Evolutionary conservation across 2,888 invertebrate genomes (phyloP), one percentile per base, ranked within the genome.

Genomic region (Papilio protenor): DNA sequence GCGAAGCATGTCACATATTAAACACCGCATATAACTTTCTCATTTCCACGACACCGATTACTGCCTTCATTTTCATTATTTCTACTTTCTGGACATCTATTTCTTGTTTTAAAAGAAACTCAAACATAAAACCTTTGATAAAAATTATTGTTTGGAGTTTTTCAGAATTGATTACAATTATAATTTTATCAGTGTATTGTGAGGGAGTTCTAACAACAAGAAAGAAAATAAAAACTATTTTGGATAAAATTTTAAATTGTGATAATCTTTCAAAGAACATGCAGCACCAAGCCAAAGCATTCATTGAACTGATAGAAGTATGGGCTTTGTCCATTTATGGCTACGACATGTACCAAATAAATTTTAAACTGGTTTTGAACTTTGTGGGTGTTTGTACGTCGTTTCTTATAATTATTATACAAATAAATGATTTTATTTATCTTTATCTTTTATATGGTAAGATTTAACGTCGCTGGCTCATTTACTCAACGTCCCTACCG

Each of bases 241-340:
- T 92, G 0, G 91, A 91, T 79, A 89, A 92, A 79, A 77, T 92
- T 2, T 87, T 92, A 47, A 92, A 91, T 88, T 87, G 90, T 80
- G 92, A 92, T 75, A 85, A 87, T 33, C 83, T 91, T 3, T 90
- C 91, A 2, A 87, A 85, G 77, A 81, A 81, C 0, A 88, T 90
- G 85, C 83, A 92, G 70, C 82, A 87, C 11, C 90, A 92, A 83
- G 90, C 90, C 4, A 92, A 92, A 82, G 87, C 89, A 6, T 92
- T 93, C 74, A 88, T 91, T 86, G 88, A 91, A 66, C 77, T 92
- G 6, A 86, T 90, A n/a, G 89, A 91, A 55, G 87, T 89, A 0
- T 92, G 91, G 90, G 87, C 90, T 2, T 80, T 85, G 69, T 57
- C 79, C 18, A 81, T 83, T n/a, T 75, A 33, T 18, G 64, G 1